Conservation (phyloP, 2,888 invertebrate genomes). For the Aethes cnicana region DNA sequence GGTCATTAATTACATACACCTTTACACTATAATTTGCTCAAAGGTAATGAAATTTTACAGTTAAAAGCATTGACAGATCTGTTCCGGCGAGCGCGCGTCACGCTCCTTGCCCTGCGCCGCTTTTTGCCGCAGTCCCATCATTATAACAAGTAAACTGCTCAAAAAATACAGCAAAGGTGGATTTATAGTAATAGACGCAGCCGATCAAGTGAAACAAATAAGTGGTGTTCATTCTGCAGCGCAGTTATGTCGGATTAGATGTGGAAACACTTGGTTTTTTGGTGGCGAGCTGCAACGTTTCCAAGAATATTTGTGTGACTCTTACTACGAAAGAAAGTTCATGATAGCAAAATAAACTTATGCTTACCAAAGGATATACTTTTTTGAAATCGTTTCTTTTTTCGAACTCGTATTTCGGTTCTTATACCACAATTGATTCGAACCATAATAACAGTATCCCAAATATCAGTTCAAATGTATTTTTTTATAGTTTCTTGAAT, state of each 20-base stretch:
- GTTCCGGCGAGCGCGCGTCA: constrained; percentile 23
- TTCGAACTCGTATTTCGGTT: no score
- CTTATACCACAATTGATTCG: no score
- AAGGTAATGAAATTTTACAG: constrained; percentile 28
- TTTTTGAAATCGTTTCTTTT: no score
- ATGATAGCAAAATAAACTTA: no score
- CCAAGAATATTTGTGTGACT: no score
- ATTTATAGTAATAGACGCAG: constrained; percentile 26
- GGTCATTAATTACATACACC: constrained; percentile 13
- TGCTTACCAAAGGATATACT: no score
- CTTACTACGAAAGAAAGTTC: no score
- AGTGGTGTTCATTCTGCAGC: constrained; percentile 13
- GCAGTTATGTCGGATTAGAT: neutral
- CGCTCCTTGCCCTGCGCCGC: constrained; percentile 10
- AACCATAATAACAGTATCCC: no score
- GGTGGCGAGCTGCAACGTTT: no score
- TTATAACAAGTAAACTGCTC: constrained; percentile 12
- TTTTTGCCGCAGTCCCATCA: constrained; percentile 23
- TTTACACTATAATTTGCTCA: constrained; percentile 22
- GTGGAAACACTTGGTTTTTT: neutral
- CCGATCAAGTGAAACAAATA: constrained; percentile 21
- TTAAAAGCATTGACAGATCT: constrained; percentile 28
- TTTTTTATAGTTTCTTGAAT: no score
- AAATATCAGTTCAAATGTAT: no score
- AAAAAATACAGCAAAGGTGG: constrained; percentile 23